Conservation (phyloP, 2,888 invertebrate genomes). For the Scaptomyza reducta region DNA sequence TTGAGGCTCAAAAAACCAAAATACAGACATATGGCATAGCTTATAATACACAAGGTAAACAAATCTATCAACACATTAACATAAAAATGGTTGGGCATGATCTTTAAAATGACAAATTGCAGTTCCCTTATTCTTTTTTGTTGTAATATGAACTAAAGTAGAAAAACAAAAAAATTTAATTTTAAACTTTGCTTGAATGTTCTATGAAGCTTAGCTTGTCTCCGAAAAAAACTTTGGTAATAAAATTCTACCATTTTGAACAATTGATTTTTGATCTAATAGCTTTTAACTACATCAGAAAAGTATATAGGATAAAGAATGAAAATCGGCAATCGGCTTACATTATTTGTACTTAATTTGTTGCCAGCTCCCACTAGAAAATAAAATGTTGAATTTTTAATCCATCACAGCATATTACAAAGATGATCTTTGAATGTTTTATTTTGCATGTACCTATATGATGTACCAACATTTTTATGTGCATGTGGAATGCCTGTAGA, state of each 20-base stretch:
- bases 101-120: slow-evolving; percentile 6
- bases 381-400: background rate
- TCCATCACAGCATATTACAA: background rate
- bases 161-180: no score
- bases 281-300: background rate
- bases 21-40: background rate
- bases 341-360: slow-evolving; percentile 17
- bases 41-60: slow-evolving; percentile 39
- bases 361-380: slow-evolving; percentile 3
- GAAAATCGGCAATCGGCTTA: background rate
- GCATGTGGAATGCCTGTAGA: background rate
- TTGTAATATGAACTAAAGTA: no score
- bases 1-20: slow-evolving; percentile 21
- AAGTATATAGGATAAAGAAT: background rate
- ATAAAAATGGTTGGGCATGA: slow-evolving; percentile 64
- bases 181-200: no score
- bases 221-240: no score
- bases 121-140: background rate
- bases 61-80: slow-evolving; percentile 55
- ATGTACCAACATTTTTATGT: background rate
- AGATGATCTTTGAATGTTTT: background rate
- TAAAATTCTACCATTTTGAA: background rate
- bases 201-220: no score
- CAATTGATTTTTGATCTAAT: background rate
- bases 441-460: no score